phyloP scores from a whole-genome alignment of 2,113 vertebrate genomes.

The Nyctibius bracteatus region DNA sequence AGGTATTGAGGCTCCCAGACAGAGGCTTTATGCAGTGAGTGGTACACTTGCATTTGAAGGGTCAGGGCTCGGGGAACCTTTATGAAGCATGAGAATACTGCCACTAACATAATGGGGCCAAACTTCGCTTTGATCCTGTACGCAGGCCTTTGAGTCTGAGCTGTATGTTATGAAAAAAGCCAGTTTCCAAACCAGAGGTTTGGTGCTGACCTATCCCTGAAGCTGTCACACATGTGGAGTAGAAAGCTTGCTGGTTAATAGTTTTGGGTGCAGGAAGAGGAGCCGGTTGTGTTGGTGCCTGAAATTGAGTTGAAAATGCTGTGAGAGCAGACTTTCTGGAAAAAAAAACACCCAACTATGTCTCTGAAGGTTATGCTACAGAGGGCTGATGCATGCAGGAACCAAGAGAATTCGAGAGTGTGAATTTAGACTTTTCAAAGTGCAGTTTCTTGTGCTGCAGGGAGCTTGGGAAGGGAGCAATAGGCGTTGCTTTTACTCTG shows the following conservation, averaged over 20 bases:
- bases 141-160: neutral
- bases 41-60: neutral
- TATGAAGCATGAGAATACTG: neutral
- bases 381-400: neutral
- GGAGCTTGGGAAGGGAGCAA: neutral
- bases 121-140: neutral
- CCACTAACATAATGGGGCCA: neutral
- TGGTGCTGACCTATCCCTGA: neutral
- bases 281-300: neutral
- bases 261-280: neutral
- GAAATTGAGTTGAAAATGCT: neutral
- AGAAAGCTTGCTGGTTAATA: neutral
- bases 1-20: neutral
- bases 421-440: neutral
- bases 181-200: neutral
- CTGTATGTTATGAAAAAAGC: neutral
- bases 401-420: neutral
- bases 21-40: neutral
- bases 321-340: neutral
- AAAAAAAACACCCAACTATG: neutral
- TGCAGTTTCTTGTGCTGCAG: neutral
- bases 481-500: neutral
- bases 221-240: neutral
- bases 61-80: neutral
- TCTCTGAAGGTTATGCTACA: neutral